A percentile compares a stretch with the other conserved stretches of the same genome.
phyloP scores from a whole-genome alignment of 92 coral and sea anemone genomes.

The Epizoanthus illoricatus region DNA sequence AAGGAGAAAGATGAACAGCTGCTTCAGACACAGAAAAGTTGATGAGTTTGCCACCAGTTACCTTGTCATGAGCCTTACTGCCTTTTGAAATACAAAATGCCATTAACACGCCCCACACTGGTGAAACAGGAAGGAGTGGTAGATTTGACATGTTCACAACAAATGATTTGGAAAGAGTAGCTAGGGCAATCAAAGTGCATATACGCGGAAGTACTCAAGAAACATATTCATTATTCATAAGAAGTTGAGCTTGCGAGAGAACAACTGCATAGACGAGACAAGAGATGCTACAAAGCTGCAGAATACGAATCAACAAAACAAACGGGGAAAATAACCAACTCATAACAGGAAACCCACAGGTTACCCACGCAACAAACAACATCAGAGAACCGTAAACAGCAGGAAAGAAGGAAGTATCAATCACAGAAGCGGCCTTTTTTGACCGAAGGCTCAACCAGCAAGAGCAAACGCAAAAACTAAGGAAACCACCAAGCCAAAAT shows the following conservation, averaged over 20 bases:
- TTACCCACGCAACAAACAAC: constrained; percentile 27
- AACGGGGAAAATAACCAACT: constrained; percentile 16
- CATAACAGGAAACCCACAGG: neutral
- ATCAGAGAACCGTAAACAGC: constrained; percentile 36
- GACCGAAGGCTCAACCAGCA: constrained; percentile 23
- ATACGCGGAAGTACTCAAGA: neutral
- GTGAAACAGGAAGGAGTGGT: too few relatives aligned
- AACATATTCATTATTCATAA: constrained; percentile 23
- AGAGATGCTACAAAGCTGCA: neutral
- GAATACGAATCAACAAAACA: neutral
- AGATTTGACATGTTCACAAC: too few relatives aligned
- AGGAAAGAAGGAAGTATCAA: constrained; percentile 8
- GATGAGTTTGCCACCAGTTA: too few relatives aligned
- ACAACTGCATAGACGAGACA: neutral
- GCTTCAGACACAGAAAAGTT: too few relatives aligned
- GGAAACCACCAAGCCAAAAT: neutral
- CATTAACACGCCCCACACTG: too few relatives aligned
- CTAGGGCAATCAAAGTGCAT: too few relatives aligned
- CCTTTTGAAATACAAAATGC: too few relatives aligned
- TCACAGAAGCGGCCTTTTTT: constrained; percentile 14
- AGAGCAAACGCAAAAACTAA: constrained; percentile 24
- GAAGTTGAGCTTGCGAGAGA: constrained; percentile 6
- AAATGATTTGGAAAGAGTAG: too few relatives aligned
- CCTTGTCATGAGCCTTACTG: too few relatives aligned
- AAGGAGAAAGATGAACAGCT: too few relatives aligned